phyloP scores from a whole-genome alignment of 2,113 vertebrate species.

The Archilochus colubris region DNA sequence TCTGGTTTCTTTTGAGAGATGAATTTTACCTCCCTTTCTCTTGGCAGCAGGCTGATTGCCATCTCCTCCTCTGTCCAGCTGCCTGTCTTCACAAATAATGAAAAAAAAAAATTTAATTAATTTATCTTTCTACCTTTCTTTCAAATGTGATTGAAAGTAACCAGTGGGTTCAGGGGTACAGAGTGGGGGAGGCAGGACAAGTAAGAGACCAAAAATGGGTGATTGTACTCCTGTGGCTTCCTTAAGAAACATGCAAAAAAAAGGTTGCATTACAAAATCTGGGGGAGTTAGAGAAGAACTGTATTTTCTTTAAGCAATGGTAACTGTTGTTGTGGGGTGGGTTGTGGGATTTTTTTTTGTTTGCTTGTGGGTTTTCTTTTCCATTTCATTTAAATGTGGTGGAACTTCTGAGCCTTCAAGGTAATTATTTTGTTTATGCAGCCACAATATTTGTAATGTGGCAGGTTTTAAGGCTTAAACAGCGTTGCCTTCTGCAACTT shows the following conservation, averaged over 20 bases:
- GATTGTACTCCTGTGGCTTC: fast-evolving
- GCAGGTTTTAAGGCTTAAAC: neutral
- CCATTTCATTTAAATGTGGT: neutral
- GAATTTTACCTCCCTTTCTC: neutral
- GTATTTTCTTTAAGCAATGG: neutral
- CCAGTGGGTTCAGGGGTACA: neutral
- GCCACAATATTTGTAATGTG: neutral
- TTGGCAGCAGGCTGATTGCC: neutral
- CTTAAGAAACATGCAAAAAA: neutral
- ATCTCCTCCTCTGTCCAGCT: neutral
- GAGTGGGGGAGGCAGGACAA: neutral
- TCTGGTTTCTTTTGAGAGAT: neutral
- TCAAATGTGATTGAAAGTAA: neutral
- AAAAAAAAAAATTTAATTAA: neutral
- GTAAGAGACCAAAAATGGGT: neutral
- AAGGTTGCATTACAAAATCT: neutral
- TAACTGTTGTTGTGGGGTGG: neutral
- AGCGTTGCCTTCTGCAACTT: neutral
- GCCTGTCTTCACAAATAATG: slow-evolving; percentile 5
- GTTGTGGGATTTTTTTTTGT: neutral
- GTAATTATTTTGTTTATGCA: neutral
- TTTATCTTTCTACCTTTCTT: neutral
- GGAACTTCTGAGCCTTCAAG: neutral
- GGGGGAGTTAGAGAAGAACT: neutral
- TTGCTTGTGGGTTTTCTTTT: neutral